These are phyloP conservation scores for Willowsia nigromaculata DNA, from an alignment of 2,888 invertebrate genomes.

Conservation along the genomic window DNA sequence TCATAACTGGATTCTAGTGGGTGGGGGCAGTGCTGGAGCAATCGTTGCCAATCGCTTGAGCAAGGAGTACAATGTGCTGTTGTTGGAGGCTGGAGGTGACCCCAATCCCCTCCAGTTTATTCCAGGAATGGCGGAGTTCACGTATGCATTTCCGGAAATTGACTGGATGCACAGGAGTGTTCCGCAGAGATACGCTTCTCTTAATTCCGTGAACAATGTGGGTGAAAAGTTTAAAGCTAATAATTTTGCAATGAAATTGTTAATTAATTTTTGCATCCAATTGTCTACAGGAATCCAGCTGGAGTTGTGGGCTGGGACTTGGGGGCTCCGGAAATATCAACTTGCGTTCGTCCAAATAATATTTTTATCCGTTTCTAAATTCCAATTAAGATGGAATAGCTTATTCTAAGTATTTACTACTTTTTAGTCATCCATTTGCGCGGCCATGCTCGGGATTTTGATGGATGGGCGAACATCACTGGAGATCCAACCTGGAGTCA, in stretches of 20 bases:
- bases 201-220: conserved; percentile 67
- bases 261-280: background rate
- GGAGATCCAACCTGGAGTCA: conserved; percentile 62
- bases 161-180: conserved; percentile 57
- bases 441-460: conserved; percentile 36
- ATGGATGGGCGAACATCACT: conserved; percentile 57
- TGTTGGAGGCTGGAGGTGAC: conserved; percentile 28
- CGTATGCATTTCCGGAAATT: conserved; percentile 59
- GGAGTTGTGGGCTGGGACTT: conserved; percentile 43
- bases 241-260: background rate
- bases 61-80: conserved; percentile 2
- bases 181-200: conserved; percentile 55
- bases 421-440: conserved; percentile 31
- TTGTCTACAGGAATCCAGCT: conserved; percentile 52
- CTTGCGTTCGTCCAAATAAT: background rate
- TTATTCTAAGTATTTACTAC: conserved; percentile 20
- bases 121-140: conserved; percentile 41
- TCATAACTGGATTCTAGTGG: conserved; percentile 46
- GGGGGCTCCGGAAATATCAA: conserved; percentile 60
- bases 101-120: conserved; percentile 68
- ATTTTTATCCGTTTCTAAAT: background rate
- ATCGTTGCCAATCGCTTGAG: conserved; percentile 62
- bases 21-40: conserved; percentile 61
- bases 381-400: background rate
- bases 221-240: background rate